phyloP scores from a whole-genome alignment of 64 coral and sea anemone species.

The Stichodactyla mertensii region DNA sequence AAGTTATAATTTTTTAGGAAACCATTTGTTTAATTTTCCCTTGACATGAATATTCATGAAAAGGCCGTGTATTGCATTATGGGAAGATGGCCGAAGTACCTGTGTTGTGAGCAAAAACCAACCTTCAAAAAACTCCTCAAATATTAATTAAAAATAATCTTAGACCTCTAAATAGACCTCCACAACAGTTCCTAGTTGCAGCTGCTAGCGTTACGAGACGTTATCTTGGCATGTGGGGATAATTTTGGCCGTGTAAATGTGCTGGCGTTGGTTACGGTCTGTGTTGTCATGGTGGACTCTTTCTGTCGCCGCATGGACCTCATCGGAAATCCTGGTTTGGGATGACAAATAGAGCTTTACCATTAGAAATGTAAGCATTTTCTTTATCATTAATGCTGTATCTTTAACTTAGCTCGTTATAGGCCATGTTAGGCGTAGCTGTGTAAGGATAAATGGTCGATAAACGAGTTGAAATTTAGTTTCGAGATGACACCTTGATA shows the following conservation, averaged over 20 bases:
- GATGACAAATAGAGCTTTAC: constrained; percentile 39
- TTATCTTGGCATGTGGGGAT: neutral
- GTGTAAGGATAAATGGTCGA: neutral
- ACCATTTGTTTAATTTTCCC: neutral
- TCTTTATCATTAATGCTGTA: neutral
- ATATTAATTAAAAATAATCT: constrained; percentile 24
- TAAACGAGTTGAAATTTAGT: neutral
- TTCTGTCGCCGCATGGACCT: constrained; percentile 7
- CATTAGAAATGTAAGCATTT: constrained; percentile 33
- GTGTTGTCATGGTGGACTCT: constrained; percentile 39
- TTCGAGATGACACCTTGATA: neutral
- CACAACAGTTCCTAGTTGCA: too few relatives aligned
- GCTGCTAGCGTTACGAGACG: neutral
- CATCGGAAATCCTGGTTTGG: constrained; percentile 21
- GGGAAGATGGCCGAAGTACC: constrained; percentile 10
- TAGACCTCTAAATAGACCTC: neutral
- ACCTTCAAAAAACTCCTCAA: constrained; percentile 14
- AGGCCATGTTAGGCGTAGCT: neutral
- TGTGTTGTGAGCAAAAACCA: constrained; percentile 26
- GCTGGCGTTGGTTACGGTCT: constrained; percentile 21
- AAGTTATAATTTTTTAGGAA: neutral
- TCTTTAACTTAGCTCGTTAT: neutral
- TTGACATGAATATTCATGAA: neutral
- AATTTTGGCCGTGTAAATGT: neutral
- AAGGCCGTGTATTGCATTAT: neutral